phyloP scores from a whole-genome alignment of 2,888 invertebrate genomes.

The Drosophila affinis region DNA sequence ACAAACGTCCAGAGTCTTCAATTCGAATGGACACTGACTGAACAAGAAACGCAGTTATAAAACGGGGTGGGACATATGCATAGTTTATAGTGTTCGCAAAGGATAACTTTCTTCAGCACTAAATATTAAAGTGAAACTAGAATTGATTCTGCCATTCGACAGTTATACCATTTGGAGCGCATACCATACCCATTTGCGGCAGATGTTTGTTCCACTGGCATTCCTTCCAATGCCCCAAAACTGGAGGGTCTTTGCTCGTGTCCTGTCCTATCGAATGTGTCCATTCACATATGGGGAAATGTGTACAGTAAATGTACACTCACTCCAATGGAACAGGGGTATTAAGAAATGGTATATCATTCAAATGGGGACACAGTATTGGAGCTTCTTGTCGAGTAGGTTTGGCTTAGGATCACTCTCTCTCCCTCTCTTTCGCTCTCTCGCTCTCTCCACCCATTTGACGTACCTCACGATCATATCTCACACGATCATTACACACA shows the following conservation, averaged over 20 bases:
- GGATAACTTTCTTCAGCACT: neutral
- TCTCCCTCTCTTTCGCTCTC: neutral
- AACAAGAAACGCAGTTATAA: neutral
- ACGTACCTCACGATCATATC: constrained; percentile 20
- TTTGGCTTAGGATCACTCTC: neutral
- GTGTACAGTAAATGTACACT: neutral
- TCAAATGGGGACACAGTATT: no score
- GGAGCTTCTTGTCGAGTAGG: neutral
- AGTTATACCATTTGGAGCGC: no score
- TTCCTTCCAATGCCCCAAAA: no score
- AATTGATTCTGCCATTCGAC: no score
- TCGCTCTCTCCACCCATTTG: constrained; percentile 1
- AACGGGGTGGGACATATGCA: neutral
- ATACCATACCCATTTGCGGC: no score
- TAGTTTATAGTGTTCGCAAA: neutral
- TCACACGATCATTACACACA: constrained; percentile 25
- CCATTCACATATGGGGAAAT: neutral
- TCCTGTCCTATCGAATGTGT: neutral
- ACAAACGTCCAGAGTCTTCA: neutral
- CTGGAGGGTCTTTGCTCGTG: no score
- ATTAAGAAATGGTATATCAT: neutral
- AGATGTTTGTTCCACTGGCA: no score
- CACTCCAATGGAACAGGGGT: neutral
- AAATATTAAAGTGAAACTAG: no score
- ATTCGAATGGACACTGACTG: neutral